phyloP scores from a whole-genome alignment of 2,797 vertebrate genomes.

The Tokudaia tokunoshimensis region DNA sequence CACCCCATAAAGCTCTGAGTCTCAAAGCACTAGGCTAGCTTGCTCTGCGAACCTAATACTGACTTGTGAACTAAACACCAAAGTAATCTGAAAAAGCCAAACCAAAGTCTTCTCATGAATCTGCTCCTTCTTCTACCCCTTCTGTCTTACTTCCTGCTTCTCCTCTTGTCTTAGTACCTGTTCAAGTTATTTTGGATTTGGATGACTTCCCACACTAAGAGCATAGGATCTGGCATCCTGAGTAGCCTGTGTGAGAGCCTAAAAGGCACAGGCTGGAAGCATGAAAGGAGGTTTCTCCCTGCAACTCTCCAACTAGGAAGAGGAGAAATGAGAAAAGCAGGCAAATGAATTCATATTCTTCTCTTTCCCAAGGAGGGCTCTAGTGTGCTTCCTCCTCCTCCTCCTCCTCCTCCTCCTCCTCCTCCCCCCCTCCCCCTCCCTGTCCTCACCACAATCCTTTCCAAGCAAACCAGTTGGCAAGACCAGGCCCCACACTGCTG shows the following conservation, averaged over 20 bases:
- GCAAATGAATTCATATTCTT: background rate
- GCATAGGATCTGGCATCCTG: background rate
- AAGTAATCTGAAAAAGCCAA: slow-evolving; percentile 40
- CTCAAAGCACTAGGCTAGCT: slow-evolving; percentile 31
- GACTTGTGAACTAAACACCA: slow-evolving; percentile 59
- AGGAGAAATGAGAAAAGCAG: background rate
- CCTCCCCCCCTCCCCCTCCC: no score
- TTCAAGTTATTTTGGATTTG: background rate
- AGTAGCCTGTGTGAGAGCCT: background rate
- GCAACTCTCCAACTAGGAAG: slow-evolving; percentile 3
- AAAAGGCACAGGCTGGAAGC: background rate
- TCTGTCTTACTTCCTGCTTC: background rate
- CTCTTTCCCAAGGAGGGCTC: background rate
- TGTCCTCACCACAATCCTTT: background rate
- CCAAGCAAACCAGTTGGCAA: slow-evolving; percentile 13
- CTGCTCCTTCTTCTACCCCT: background rate
- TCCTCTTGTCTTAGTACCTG: background rate
- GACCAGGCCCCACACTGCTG: background rate
- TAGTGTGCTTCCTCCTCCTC: background rate
- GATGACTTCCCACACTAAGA: background rate
- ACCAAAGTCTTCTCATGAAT: background rate
- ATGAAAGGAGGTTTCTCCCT: background rate
- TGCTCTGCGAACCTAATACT: slow-evolving; percentile 56
- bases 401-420: no score
- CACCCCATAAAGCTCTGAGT: background rate